Base-by-base conservation (phyloP, 2,113 vertebrate species). In the Telmatochromis sp. region DNA sequence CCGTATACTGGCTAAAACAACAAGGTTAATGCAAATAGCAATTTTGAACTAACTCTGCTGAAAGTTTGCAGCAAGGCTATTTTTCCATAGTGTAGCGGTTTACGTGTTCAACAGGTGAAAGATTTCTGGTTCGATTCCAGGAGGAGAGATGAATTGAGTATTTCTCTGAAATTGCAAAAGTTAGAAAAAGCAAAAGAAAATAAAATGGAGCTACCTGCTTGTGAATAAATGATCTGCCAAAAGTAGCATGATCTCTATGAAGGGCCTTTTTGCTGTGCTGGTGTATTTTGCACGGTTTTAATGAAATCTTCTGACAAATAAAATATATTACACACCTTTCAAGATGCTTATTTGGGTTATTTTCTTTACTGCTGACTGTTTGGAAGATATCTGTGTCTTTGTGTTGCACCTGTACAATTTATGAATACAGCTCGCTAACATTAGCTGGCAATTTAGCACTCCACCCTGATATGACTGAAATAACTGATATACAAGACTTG, bases 91-190 rank as follows among this genome's bases (percentile, higher is more conserved):
- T 68, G 0, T 4, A 71, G 37, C 0, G 21, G 65, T 45, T 26
- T 42, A 15, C 0, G 21, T n/a, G 21, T 3, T 45, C 21, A 45
- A 73, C 3, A 0, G 21, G 37, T 42, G 0, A 26, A 45, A 2
- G 1, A 71, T 71, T 40, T 23, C 0, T 1, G 35, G 2, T 13
- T 68, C 11, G 0, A 68, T 68, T 68, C 4, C 28, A 60, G 28
- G 28, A 63, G 6, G 4, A 63, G 9, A 35, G 58, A 7, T 63
- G 58, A 33, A 19, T 19, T 0, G 28, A 0, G 28, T 7, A 63
- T 63, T 35, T 4, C 1, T 63, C 58, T 63, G 2, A 33, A 63
- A 4, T 35, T 71, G 37, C 12, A 71, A 26, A 42, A 23, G 2
- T 42, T 14, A 4, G 35, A 12, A 21, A 21, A 12, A 17, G 14